Evolutionary conservation across 2,797 vertebrate species (phyloP), one percentile per base, ranked within the genome.

Genomic region (Rhabdophis nuchalis): DNA sequence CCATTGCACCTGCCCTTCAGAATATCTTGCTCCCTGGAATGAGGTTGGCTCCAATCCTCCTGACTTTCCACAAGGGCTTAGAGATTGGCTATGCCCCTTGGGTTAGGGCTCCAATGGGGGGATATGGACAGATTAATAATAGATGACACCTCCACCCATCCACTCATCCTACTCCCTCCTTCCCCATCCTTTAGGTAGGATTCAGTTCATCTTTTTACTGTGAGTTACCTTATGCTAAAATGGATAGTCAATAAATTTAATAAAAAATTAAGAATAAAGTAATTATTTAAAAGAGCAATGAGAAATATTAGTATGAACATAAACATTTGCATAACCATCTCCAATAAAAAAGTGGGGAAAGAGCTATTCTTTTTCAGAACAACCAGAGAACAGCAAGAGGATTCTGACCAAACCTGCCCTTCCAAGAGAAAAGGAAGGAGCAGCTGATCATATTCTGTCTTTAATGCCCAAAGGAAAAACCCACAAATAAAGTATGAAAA

Each of bases 81-180:
- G 32, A 68, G 61, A 32, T 32, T 16, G 61, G 13, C 61, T 68
- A n/a, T 68, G 29, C 32, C n/a, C 36, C 6, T 36, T 72, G 32
- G 6, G 6, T 72, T 72, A 68, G 64, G 14, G n/a, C 64, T 18
- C 64, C 64, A 32, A 68, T 32, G n/a, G 14, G n/a, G 5, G n/a
- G 14, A 7, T 68, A n/a, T 16, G n/a, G 64, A 32, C n/a, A 18
- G 64, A 72, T 3, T 36, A 72, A 72, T 32, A 72, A 72, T 36
- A 32, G 64, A 36, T 72, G 1, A 1, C 6, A 14, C 64, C n/a
- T 64, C 10, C 1, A 5, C 2, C 14, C 1, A 0, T n/a, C n/a
- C n/a, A 18, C 64, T 72, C n/a, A 72, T 72, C 7, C 16, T 8
- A 72, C n/a, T 72, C n/a, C 16, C 64, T 36, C n/a, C 16, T 72